These are phyloP conservation scores for Hippopotamus amphibius DNA, from an alignment of 2,113 vertebrate species.

Conservation along the genomic window DNA sequence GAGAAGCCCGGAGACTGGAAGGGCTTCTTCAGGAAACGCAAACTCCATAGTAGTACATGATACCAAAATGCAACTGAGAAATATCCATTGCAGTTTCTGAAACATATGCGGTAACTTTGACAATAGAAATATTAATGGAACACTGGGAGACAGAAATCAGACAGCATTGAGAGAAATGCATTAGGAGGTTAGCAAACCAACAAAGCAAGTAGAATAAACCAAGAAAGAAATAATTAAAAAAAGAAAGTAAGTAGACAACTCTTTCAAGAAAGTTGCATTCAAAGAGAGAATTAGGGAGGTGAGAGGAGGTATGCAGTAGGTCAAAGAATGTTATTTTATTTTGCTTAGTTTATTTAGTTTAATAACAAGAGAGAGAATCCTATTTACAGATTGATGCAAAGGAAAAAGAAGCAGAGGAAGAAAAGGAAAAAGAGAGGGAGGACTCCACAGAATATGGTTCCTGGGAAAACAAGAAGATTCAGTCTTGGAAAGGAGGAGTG, in stretches of 20 bases:
- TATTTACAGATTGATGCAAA: neutral
- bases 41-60: neutral
- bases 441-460: neutral
- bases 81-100: neutral
- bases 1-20: neutral
- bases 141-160: neutral
- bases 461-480: neutral
- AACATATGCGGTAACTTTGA: neutral
- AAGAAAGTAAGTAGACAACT: neutral
- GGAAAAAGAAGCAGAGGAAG: neutral
- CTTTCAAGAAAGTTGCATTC: neutral
- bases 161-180: neutral
- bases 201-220: neutral
- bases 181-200: neutral
- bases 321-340: neutral
- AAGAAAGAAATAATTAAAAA: neutral
- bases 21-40: neutral
- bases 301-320: neutral
- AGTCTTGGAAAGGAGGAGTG: neutral
- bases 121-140: neutral
- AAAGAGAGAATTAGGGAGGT: neutral
- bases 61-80: neutral
- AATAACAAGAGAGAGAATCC: neutral
- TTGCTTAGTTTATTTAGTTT: neutral
- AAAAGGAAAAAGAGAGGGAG: neutral